Evolutionary conservation across 2,113 vertebrate genomes (phyloP), one percentile per base, ranked within the genome.

Genomic region (Lasiurus cinereus): DNA sequence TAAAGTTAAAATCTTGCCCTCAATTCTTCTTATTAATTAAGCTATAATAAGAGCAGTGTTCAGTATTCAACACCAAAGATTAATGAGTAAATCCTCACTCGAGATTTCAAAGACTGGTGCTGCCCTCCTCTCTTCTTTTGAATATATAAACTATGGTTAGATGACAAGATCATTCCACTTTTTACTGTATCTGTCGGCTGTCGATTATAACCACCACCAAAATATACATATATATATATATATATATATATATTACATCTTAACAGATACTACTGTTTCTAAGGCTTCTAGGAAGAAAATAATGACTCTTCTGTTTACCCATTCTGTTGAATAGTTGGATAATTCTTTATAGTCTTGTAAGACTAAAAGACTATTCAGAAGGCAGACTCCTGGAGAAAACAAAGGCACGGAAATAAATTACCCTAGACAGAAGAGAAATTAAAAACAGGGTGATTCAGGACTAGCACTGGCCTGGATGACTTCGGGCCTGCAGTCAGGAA

Each of bases 391-490:
- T 82, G 27, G 52, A 89, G 56, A 94, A 94, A 89, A 59, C 15
- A 79, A 94, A 95, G 62, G 62, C 95, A 87, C 50, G 66, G 74
- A 95, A 83, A 94, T 77, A 88, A 94, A 94, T 70, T 72, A 92
- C 48, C 29, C 19, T 33, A 84, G 64, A 95, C 76, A 93, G 76
- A 90, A 79, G 50, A 94, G 39, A 92, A 69, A 70, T 62, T 67
- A 29, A 84, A 94, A 85, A 90, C 74, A 52, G 90, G 66, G 48
- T 93, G 72, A 90, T 43, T 94, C 50, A 93, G 56, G 9, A 72
- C 59, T 36, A 77, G 52, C 8, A 54, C 24, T 86, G 54, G 22
- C 31, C 84, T 73, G 46, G 5, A 46, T 80, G 82, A 88, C 13
- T 95, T 39, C 31, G 22, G 67, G 59, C 46, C 66, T 52, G 62